phyloP scores from a whole-genome alignment of 1,140 invertebrate genomes.

The Bathynomus jamesi region DNA sequence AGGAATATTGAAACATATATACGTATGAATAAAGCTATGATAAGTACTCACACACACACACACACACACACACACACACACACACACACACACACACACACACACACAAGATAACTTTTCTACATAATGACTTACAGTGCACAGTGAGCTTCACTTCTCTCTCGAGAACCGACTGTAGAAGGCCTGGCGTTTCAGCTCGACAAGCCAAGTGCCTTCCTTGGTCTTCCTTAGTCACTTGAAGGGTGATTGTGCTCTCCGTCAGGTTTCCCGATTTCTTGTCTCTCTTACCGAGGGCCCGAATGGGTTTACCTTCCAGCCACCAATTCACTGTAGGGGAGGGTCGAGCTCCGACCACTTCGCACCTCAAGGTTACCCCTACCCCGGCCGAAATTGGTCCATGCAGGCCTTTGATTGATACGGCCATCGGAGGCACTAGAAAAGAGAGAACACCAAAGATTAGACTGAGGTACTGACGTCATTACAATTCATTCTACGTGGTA shows the following conservation, averaged over 20 bases:
- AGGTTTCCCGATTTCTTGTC: constrained; percentile 61
- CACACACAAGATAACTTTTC: too few species aligned
- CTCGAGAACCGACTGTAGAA: constrained; percentile 65
- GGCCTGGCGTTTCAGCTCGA: constrained; percentile 61
- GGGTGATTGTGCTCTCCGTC: constrained; percentile 71
- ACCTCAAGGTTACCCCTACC: constrained; percentile 63
- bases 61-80: too few species aligned
- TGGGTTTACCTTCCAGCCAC: constrained; percentile 58
- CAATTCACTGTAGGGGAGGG: constrained; percentile 67
- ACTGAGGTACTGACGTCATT: not conserved
- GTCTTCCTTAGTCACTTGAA: constrained; percentile 73
- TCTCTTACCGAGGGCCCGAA: constrained; percentile 16
- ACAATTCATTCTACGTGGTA: not conserved
- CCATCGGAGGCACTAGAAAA: constrained; percentile 31
- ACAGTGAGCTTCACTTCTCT: constrained; percentile 77
- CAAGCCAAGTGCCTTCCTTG: constrained; percentile 73
- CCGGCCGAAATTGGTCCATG: constrained; percentile 65
- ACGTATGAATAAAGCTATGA: not conserved
- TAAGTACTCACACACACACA: not conserved
- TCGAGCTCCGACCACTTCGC: constrained; percentile 65
- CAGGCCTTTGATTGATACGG: constrained; percentile 25
- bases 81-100: too few species aligned
- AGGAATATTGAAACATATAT: not conserved
- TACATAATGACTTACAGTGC: constrained; percentile 81
- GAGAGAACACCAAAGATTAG: not conserved